Evolutionary conservation across 1,140 invertebrate species (phyloP), one percentile per base, ranked within the genome.

Genomic region (Scaptomyza montana): DNA sequence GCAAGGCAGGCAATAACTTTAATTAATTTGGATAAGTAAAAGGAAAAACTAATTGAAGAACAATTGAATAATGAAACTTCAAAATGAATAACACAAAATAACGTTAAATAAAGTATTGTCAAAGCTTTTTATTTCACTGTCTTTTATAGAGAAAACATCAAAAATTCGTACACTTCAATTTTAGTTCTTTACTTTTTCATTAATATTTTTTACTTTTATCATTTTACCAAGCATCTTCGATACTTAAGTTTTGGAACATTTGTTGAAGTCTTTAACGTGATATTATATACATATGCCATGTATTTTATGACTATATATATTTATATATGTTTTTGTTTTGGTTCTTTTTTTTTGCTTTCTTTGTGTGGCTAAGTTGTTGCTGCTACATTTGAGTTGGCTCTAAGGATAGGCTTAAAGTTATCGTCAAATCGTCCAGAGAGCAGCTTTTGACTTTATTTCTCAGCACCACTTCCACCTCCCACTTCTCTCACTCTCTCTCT

Each of bases 361-460:
- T 60, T 61, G 47, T 33, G 10, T 36, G 5, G 50, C 10, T 55
- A 19, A 36, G 41, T 64, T 51, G 50, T 41, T 8, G 46, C 30
- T 59, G 28, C 28, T 12, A 3, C 21, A 25, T 46, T 13, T 46
- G 43, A 49, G 45, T 21, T 46, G n/a, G 6, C 12, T 4, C 45
- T 30, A 25, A 57, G 28, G 39, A 61, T 10, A 39, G 39, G 19
- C 66, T 68, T 68, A 47, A 68, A 68, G 57, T 39, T 62, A 57
- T 61, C 57, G 10, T 16, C 55, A 51, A 60, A 67, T 67, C 36
- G 47, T 51, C 2, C 6, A 2, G 54, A 13, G 13, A 39, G 21
- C 45, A 41, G 64, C 47, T 67, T 67, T 53, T 57, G 54, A 50
- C 45, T 66, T 66, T 53, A 67, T 45, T 60, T 43, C 51, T 60